Evolutionary conservation across 2,113 vertebrate genomes (phyloP), one percentile per base, ranked within the genome.

Genomic region (Aramus guarauna): DNA sequence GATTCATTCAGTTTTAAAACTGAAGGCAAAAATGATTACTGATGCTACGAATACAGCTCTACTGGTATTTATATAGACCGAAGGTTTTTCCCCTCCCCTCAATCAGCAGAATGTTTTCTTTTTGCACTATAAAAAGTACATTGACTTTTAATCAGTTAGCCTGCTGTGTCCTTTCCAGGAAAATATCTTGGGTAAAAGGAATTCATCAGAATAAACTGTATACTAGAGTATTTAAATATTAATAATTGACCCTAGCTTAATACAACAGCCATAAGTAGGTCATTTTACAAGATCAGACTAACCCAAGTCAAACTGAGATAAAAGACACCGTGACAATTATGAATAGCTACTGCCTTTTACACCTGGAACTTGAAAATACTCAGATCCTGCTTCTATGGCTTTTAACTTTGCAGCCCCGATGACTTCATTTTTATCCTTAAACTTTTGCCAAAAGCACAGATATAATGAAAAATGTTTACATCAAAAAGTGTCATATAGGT

Each of bases 221-320:
- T 43, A 62, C 20, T 75, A 12, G 7, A 75, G 45, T 47, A 56
- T 58, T 85, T 88, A 85, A 85, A 72, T 60, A 94, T 69, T 85
- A 92, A 75, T 83, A 83, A 85, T 34, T 94, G 27, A 88, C 81
- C n/a, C 27, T 48, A 72, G 22, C 34, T 85, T 53, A 83, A 78
- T 29, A 72, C 6, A 78, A 92, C 48, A 92, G 62, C 87, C 39
- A 0, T 94, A 92, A 83, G 56, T 63, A 91, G 88, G 97, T 83
- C 50, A 80, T 94, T 62, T 96, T 95, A 93, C 91, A 96, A 97
- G 93, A 95, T 95, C 94, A 93, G 50, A 69, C 78, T 83, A 53
- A 85, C 55, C 85, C 63, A 73, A 92, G 53, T 12, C 59, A 96
- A 96, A 87, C 47, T 45, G 39, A 50, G 47, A 95, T 83, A 71